These are phyloP conservation scores for Hoplodrina ambigua DNA, from an alignment of 2,888 invertebrate species.

Conservation along the genomic window DNA sequence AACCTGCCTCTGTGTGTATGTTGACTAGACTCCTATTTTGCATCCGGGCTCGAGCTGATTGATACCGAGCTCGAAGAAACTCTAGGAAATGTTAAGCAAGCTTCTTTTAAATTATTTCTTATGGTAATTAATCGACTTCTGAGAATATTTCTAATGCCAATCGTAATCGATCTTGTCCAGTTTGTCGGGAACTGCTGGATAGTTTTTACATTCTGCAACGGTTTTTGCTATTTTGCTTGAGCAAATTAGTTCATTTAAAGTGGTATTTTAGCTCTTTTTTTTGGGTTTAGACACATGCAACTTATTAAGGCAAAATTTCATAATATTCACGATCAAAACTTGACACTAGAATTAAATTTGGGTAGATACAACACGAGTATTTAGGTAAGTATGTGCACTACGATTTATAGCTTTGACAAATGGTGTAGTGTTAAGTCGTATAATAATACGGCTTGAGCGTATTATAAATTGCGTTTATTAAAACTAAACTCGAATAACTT, in stretches of 20 bases:
- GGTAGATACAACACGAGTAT: slow-evolving; percentile 17
- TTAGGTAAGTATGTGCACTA: slow-evolving; percentile 15
- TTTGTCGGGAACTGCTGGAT: slow-evolving; percentile 35
- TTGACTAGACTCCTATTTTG: slow-evolving; percentile 65
- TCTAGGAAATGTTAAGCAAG: slow-evolving; percentile 36
- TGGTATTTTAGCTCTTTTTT: slow-evolving; percentile 7
- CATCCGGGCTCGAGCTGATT: slow-evolving; percentile 72
- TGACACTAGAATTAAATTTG: slow-evolving; percentile 12
- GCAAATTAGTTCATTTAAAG: slow-evolving; percentile 22
- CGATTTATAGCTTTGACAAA: slow-evolving; percentile 51
- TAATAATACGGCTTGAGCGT: slow-evolving; percentile 50
- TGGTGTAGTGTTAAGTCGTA: slow-evolving; percentile 39
- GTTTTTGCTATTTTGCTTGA: slow-evolving; percentile 16
- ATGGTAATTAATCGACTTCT: slow-evolving; percentile 53
- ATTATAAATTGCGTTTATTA: slow-evolving; percentile 57
- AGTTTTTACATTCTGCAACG: slow-evolving; percentile 23
- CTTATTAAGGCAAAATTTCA: slow-evolving; percentile 1
- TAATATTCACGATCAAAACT: slow-evolving; percentile 21
- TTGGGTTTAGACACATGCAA: not conserved
- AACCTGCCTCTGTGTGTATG: slow-evolving; percentile 64
- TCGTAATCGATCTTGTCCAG: slow-evolving; percentile 28
- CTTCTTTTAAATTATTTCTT: slow-evolving; percentile 43
- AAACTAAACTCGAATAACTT: slow-evolving; percentile 46
- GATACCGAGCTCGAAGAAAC: slow-evolving; percentile 42
- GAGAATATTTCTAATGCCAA: slow-evolving; percentile 46